Conservation (phyloP, 2,888 invertebrate genomes). For the Drosophila meridionalis region DNA sequence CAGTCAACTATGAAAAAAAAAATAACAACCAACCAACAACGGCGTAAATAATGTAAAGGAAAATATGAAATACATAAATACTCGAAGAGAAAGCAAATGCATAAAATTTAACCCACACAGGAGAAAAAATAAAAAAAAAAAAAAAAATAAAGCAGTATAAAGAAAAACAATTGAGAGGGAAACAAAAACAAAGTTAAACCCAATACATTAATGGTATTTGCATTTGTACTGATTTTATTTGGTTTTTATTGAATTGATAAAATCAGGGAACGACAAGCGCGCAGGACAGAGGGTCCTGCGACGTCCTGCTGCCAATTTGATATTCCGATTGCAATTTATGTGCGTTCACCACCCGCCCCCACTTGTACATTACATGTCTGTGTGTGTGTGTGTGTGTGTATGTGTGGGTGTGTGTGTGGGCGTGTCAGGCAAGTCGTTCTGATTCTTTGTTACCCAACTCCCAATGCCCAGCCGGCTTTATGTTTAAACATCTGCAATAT, state of each 20-base stretch:
- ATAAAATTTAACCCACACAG: constrained; percentile 36
- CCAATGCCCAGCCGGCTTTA: constrained; percentile 27
- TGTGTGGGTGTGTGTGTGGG: constrained; percentile 13
- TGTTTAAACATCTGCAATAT: constrained; percentile 78
- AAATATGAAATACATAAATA: constrained; percentile 70
- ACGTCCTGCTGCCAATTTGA: constrained; percentile 70
- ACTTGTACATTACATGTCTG: constrained; percentile 30
- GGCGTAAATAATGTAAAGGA: constrained; percentile 62
- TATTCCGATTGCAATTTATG: constrained; percentile 79
- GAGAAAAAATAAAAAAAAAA: not conserved
- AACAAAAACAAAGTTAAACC: constrained; percentile 77
- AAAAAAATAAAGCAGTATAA: constrained; percentile 6
- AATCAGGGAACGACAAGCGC: constrained; percentile 69
- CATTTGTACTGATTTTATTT: constrained; percentile 84
- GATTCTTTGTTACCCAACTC: constrained; percentile 56
- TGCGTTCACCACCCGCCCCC: constrained; percentile 36
- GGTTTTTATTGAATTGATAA: constrained; percentile 84
- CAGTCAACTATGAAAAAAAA: constrained; percentile 74
- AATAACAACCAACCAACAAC: constrained; percentile 2
- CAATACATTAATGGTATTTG: constrained; percentile 83
- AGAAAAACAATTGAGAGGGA: constrained; percentile 55
- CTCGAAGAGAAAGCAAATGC: constrained; percentile 43
- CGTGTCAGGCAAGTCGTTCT: constrained; percentile 54
- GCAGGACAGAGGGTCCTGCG: constrained; percentile 38
- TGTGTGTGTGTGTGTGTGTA: constrained; percentile 11